Conservation (phyloP, 2,113 vertebrate genomes). For the Hippocampus zosterae region DNA sequence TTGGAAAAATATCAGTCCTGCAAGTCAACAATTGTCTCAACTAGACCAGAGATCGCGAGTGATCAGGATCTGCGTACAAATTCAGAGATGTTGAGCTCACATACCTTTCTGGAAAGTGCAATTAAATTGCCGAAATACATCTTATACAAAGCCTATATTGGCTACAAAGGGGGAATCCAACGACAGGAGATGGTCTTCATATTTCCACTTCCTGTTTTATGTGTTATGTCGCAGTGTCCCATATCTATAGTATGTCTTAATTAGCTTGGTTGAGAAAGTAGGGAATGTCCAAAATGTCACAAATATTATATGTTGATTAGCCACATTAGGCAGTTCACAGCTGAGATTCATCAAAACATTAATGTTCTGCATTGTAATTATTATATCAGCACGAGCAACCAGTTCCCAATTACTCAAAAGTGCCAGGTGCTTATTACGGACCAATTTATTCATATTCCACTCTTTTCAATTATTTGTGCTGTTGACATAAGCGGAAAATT, state of each 20-base stretch:
- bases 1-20: too few relatives aligned
- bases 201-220: background rate
- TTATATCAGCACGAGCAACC: constrained; percentile 27
- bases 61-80: too few relatives aligned
- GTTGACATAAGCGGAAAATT: constrained; percentile 21
- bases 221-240: background rate
- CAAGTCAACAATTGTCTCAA: too few relatives aligned
- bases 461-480: constrained; percentile 4
- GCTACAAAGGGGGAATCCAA: too few relatives aligned
- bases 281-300: background rate
- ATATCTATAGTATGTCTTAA: too few relatives aligned
- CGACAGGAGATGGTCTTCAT: too few relatives aligned
- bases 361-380: constrained; percentile 39
- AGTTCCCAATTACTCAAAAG: constrained; percentile 40
- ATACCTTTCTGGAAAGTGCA: too few relatives aligned
- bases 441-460: constrained; percentile 15
- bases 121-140: too few relatives aligned
- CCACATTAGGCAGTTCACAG: background rate
- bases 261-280: background rate
- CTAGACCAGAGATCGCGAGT: too few relatives aligned
- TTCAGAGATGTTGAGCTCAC: too few relatives aligned
- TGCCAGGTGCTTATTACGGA: constrained; percentile 23
- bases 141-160: too few relatives aligned
- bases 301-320: background rate
- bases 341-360: constrained; percentile 12